phyloP scores from a whole-genome alignment of 1,140 invertebrate species.

The Patella vulgata region DNA sequence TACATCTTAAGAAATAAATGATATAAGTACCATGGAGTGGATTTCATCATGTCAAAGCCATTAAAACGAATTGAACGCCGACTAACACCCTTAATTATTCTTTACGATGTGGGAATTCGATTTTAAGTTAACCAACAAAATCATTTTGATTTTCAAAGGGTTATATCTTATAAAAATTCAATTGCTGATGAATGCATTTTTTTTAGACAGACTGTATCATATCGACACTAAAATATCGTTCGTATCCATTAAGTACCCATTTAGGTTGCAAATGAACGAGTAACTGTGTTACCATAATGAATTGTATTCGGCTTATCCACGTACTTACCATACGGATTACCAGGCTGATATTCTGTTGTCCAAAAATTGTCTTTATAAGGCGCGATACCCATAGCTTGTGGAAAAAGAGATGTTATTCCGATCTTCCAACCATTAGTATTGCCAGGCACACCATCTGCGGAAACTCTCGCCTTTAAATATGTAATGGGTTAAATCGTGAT shows the following conservation, averaged over 20 bases:
- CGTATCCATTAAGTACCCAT: neutral
- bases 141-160: too few relatives aligned
- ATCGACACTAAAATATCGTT: neutral
- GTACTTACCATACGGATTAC: constrained; percentile 31
- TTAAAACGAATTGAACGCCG: neutral
- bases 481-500: too few relatives aligned
- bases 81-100: too few relatives aligned
- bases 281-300: neutral
- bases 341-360: constrained; percentile 49
- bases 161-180: neutral
- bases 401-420: constrained; percentile 54
- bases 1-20: neutral
- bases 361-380: constrained; percentile 61
- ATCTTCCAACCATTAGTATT: constrained; percentile 51
- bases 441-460: constrained; percentile 42
- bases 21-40: neutral
- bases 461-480: constrained; percentile 49
- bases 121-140: too few relatives aligned
- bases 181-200: neutral
- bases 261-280: neutral
- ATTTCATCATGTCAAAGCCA: neutral
- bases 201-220: neutral
- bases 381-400: constrained; percentile 46
- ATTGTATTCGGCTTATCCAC: neutral
- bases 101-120: too few relatives aligned